These are phyloP conservation scores for Diogma glabrata DNA, from an alignment of 2,888 invertebrate genomes.

Conservation along the genomic window DNA sequence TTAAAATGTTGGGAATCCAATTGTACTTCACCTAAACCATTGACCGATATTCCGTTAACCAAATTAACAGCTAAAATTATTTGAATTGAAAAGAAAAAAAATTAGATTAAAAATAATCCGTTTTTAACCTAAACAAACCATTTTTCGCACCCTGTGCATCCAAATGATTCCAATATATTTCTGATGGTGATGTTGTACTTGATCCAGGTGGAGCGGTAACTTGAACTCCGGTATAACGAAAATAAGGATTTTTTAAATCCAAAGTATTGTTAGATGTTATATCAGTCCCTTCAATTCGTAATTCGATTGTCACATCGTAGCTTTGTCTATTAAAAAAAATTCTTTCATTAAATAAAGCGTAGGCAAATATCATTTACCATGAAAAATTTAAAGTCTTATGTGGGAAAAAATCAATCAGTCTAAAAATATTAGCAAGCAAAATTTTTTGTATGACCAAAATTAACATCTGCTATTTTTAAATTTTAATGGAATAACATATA, in stretches of 20 bases:
- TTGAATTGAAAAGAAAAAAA: neutral
- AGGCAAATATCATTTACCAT: too few relatives aligned
- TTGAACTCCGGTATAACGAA: slow-evolving; percentile 89
- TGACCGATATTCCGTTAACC: slow-evolving; percentile 64
- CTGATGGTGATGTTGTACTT: slow-evolving; percentile 83
- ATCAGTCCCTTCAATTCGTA: slow-evolving; percentile 79
- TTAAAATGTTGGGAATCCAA: slow-evolving; percentile 39
- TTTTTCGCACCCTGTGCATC: slow-evolving; percentile 52
- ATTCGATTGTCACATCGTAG: slow-evolving; percentile 95
- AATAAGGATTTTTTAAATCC: slow-evolving; percentile 97
- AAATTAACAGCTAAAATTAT: slow-evolving; percentile 48
- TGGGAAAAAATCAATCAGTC: too few relatives aligned
- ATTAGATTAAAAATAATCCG: neutral
- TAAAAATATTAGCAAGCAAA: too few relatives aligned
- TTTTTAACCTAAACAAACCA: slow-evolving; percentile 21
- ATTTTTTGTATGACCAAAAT: too few relatives aligned
- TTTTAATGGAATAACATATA: too few relatives aligned
- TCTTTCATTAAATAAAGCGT: too few relatives aligned
- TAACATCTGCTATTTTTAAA: too few relatives aligned
- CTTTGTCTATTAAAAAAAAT: slow-evolving; percentile 60
- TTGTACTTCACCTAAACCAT: slow-evolving; percentile 59
- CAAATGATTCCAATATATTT: slow-evolving; percentile 79
- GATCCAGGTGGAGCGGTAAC: slow-evolving; percentile 88
- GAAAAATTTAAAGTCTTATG: too few relatives aligned
- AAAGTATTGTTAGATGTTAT: slow-evolving; percentile 81